Evolutionary conservation across 2,888 invertebrate genomes (phyloP).

Genomic region (Idaea aversata): DNA sequence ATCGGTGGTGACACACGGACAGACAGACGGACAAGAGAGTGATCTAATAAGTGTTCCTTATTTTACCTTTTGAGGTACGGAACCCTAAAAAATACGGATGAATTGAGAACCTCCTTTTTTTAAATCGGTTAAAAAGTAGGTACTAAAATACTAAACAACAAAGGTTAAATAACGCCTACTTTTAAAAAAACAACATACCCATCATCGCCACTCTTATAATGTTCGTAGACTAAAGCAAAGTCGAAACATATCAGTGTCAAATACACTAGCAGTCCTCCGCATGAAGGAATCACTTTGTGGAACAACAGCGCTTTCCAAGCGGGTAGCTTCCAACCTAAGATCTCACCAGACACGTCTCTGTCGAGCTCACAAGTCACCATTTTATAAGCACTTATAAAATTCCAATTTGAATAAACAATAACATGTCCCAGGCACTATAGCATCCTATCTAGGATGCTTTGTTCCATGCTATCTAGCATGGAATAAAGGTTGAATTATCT

Average conservation of each 20-base stretch:
- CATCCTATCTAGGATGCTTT: too few relatives aligned
- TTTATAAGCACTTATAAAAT: constrained; percentile 26
- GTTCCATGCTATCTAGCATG: too few relatives aligned
- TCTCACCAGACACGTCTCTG: constrained; percentile 62
- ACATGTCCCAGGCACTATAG: background rate
- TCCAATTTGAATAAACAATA: too few relatives aligned
- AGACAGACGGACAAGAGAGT: too few relatives aligned
- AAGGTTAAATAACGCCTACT: constrained; percentile 29
- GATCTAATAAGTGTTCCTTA: too few relatives aligned
- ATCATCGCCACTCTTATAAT: constrained; percentile 80
- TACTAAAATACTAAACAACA: background rate
- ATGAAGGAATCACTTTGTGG: constrained; percentile 67
- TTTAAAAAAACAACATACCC: constrained; percentile 59
- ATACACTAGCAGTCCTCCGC: constrained; percentile 82
- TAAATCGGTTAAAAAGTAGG: background rate
- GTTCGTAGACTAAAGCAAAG: constrained; percentile 82
- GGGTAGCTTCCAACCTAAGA: constrained; percentile 65
- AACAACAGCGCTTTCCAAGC: constrained; percentile 67
- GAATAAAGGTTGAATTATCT: too few relatives aligned
- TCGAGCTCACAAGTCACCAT: constrained; percentile 74
- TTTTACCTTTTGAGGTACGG: too few relatives aligned
- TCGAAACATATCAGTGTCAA: constrained; percentile 85
- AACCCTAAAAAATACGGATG: too few relatives aligned
- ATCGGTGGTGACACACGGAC: too few relatives aligned
- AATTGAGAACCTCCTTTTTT: background rate